Evolutionary conservation across 2,113 vertebrate genomes (phyloP).

Genomic region (Macrotus californicus): DNA sequence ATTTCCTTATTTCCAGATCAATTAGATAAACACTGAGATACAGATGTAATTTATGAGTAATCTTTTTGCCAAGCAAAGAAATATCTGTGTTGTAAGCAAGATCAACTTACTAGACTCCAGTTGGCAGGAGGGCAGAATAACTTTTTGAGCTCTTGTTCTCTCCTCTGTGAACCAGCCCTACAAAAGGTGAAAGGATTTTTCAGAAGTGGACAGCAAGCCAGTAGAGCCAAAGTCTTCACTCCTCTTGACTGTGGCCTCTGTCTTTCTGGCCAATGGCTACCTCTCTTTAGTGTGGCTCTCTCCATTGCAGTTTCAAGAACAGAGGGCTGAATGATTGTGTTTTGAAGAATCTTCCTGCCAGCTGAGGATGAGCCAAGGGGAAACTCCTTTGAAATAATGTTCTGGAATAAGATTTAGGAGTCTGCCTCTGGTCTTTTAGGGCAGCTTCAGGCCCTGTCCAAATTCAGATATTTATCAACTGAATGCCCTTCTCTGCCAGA

Average conservation of each 20-base stretch:
- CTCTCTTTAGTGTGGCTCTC: not conserved
- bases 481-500: not conserved
- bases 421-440: not conserved
- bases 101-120: not conserved
- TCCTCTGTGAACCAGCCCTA: not conserved
- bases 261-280: rapidly evolving
- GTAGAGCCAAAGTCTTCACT: not conserved
- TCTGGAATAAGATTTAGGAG: not conserved
- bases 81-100: not conserved
- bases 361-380: not conserved
- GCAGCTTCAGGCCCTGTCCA: not conserved
- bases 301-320: not conserved
- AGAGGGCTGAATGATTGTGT: not conserved
- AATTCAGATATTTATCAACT: not conserved
- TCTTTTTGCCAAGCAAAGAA: not conserved
- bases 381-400: not conserved
- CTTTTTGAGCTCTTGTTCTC: not conserved
- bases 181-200: not conserved
- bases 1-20: not conserved
- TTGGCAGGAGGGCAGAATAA: not conserved
- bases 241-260: not conserved
- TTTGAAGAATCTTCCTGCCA: not conserved
- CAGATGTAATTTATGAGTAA: not conserved
- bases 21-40: not conserved
- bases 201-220: not conserved